Base-by-base conservation (phyloP, 2,797 vertebrate genomes). In the Todus mexicanus region DNA sequence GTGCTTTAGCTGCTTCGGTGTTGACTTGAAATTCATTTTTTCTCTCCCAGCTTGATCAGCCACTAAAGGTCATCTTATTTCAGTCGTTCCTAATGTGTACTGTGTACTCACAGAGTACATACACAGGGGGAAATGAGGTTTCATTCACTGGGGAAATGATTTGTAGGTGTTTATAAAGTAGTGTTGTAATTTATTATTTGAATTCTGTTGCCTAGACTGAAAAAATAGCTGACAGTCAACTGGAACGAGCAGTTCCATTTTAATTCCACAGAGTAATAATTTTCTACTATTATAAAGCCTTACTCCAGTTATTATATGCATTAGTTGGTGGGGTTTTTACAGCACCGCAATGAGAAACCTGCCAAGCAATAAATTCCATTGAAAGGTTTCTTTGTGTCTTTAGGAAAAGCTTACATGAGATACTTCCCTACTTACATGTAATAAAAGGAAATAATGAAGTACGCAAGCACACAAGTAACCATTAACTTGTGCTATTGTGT, bases 321-420 rank as follows among this genome's bases (percentile, higher is more conserved):
- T 92, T 93, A 93, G 82, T 83, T 57, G 75, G 78, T 82, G 82
- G 76, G 63, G 53, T 74, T 93, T 96, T 95, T 94, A 95, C 70
- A 96, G 87, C 89, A 86, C 76, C 71, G 50, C 92, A 76, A 60
- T 2, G 63, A 91, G 85, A 95, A 95, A 91, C 90, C 86, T 90
- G 93, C 93, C 93, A 96, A 96, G 93, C 66, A 94, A 83, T 94
- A 92, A 96, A 92, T 90, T 84, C 75, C 72, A 89, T 80, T 91
- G 87, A 95, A 96, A 96, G 92, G 73, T 91, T 93, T 73, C 89
- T 94, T 96, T 96, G 92, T 95, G 85, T 88, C 76, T 95, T 92
- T 88, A 95, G 86, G 92, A 96, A 95, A 95, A 94, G 87, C 69
- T 85, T 92, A 84, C 87, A 96, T 73, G 63, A 85, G 93, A 93